These are phyloP conservation scores for Yasuhikotakia modesta DNA, from an alignment of 2,797 vertebrate species.

Conservation along the genomic window DNA sequence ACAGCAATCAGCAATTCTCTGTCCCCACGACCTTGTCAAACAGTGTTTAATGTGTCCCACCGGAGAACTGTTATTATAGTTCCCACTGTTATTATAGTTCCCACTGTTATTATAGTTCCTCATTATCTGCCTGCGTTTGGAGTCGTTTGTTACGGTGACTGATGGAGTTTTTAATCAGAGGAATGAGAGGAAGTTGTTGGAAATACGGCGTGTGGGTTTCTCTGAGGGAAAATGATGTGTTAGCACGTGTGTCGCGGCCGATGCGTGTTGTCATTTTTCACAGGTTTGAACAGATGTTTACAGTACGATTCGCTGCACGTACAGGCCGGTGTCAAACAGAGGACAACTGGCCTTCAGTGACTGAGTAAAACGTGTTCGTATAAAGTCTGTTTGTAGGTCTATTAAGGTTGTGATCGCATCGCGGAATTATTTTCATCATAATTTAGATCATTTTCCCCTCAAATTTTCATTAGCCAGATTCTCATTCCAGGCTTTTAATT, in stretches of 20 bases:
- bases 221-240: slow-evolving; percentile 19
- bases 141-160: slow-evolving; percentile 52
- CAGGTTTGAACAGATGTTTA: slow-evolving; percentile 34
- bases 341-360: neutral
- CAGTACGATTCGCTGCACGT: slow-evolving; percentile 4
- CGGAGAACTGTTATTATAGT: slow-evolving; percentile 45
- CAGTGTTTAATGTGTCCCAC: slow-evolving; percentile 39
- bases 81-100: too few species aligned
- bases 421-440: neutral
- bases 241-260: slow-evolving; percentile 42
- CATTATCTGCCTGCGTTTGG: slow-evolving; percentile 40
- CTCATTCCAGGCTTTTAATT: neutral
- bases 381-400: neutral
- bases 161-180: slow-evolving; percentile 53
- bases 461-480: neutral
- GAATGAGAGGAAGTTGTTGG: slow-evolving; percentile 30
- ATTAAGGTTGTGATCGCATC: neutral
- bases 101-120: too few species aligned
- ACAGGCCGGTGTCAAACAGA: neutral
- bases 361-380: neutral
- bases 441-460: neutral
- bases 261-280: slow-evolving; percentile 50
- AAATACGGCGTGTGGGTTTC: slow-evolving; percentile 30
- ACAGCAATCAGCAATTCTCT: slow-evolving; percentile 64
- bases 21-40: slow-evolving; percentile 57